Conservation (phyloP, 2,888 invertebrate species). For the Seladonia tumulorum region DNA sequence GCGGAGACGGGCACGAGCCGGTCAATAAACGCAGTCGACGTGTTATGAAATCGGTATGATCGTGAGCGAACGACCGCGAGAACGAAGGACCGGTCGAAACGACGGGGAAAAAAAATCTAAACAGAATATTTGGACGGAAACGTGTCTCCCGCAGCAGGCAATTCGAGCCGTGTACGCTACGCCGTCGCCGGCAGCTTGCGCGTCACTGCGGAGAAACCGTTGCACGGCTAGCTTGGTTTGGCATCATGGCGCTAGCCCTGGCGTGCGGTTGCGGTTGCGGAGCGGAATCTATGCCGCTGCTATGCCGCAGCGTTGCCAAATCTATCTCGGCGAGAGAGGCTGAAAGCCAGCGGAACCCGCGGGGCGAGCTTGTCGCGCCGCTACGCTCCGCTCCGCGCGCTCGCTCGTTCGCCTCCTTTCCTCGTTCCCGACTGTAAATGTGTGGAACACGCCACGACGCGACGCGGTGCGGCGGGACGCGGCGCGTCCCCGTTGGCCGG, state of each 20-base stretch:
- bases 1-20: not conserved
- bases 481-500: slow-evolving; percentile 25
- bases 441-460: slow-evolving; percentile 1
- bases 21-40: slow-evolving; percentile 18
- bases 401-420: slow-evolving; percentile 25
- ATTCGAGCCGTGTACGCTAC: slow-evolving; percentile 42
- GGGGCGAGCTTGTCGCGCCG: slow-evolving; percentile 7
- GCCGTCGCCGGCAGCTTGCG: slow-evolving; percentile 73
- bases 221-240: slow-evolving; percentile 68
- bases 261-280: slow-evolving; percentile 78
- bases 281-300: slow-evolving; percentile 80
- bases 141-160: slow-evolving; percentile 69
- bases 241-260: slow-evolving; percentile 70
- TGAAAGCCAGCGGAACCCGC: slow-evolving; percentile 53
- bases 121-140: slow-evolving; percentile 46
- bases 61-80: not conserved
- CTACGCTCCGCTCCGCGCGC: slow-evolving; percentile 39
- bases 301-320: slow-evolving; percentile 73
- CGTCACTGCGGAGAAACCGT: slow-evolving; percentile 80
- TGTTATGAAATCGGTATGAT: slow-evolving; percentile 1
- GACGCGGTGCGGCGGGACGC: slow-evolving; percentile 6
- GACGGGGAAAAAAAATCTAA: not conserved
- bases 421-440: not conserved
- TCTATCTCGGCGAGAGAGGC: slow-evolving; percentile 40
- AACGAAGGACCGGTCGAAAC: slow-evolving; percentile 10